Evolutionary conservation across 2,113 vertebrate species (phyloP).

Genomic region (Nanger granti): DNA sequence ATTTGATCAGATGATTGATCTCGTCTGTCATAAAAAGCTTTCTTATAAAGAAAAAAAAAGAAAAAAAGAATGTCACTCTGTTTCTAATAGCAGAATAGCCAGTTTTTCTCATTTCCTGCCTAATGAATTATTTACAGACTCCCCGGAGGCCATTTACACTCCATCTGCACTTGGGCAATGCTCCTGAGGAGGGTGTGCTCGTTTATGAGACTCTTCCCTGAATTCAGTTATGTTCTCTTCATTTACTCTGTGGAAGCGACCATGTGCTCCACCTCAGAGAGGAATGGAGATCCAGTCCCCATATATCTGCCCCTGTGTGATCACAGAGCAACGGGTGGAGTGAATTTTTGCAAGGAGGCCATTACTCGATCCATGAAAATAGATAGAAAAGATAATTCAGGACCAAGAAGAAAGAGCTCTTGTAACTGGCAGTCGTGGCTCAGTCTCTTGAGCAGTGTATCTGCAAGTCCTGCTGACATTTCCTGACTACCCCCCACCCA

Average conservation of each 20-base stretch:
- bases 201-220: conserved; percentile 13
- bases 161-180: neutral
- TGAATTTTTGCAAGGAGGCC: neutral
- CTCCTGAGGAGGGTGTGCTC: neutral
- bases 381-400: neutral
- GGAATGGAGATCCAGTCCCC: neutral
- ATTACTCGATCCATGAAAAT: neutral
- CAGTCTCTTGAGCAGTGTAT: neutral
- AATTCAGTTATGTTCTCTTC: neutral
- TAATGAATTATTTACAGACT: conserved; percentile 58
- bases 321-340: neutral
- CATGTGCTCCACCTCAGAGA: neutral
- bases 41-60: conserved; percentile 40
- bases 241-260: neutral
- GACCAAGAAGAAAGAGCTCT: neutral
- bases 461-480: neutral
- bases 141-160: conserved; percentile 6
- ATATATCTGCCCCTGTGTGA: neutral
- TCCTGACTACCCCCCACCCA: neutral
- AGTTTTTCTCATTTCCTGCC: conserved; percentile 42
- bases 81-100: conserved; percentile 22
- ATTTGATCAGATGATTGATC: conserved; percentile 47
- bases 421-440: neutral
- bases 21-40: conserved; percentile 33
- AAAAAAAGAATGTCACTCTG: neutral